Evolutionary conservation across 2,113 vertebrate species (phyloP).

Genomic region (Centropristis striata): DNA sequence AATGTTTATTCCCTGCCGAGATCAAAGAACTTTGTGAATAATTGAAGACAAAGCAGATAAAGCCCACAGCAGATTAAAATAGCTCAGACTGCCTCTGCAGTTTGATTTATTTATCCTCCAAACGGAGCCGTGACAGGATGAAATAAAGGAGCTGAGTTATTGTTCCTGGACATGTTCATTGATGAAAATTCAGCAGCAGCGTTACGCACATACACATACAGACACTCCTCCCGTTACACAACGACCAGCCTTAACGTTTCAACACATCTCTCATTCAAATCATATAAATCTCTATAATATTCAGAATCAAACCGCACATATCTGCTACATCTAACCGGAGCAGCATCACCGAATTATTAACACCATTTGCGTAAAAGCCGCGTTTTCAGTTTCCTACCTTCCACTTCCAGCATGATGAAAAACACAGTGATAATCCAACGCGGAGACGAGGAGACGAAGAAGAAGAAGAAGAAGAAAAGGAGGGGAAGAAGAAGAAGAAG

Average conservation of each 20-base stretch:
- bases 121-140: background rate
- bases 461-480: background rate
- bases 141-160: background rate
- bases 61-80: constrained; percentile 7
- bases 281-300: too few species aligned
- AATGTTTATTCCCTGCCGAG: constrained; percentile 40
- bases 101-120: background rate
- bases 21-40: constrained; percentile 70
- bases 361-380: background rate
- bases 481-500: too few species aligned
- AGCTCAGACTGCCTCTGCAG: background rate
- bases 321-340: background rate
- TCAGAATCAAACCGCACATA: too few species aligned
- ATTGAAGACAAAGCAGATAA: constrained; percentile 46
- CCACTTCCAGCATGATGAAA: constrained; percentile 83
- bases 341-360: background rate
- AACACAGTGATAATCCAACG: constrained; percentile 84
- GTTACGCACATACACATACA: constrained; percentile 45
- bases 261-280: background rate
- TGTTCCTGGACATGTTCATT: constrained; percentile 58
- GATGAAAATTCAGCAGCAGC: constrained; percentile 68
- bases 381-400: constrained; percentile 77
- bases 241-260: constrained; percentile 9
- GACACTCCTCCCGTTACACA: constrained; percentile 65
- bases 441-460: constrained; percentile 7